Evolutionary conservation across 2,113 vertebrate species (phyloP), one percentile per base, ranked within the genome.

Genomic region (Chionis minor): DNA sequence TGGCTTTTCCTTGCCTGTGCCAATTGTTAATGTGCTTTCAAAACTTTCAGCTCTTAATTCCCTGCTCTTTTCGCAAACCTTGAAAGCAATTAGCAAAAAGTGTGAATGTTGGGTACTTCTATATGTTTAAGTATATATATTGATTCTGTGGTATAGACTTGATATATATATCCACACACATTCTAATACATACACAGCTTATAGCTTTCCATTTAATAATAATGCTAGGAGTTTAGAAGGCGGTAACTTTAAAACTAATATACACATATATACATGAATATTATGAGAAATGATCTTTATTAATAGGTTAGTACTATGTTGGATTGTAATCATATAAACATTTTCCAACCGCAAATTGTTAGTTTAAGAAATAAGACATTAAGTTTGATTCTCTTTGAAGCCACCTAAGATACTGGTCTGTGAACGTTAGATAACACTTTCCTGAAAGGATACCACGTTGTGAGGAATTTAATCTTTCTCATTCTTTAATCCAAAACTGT

Each of bases 281-380:
- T 24, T 67, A 56, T 67, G 65, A 72, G 58, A 80, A 95, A 90
- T 59, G 45, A 8, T 38, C 58, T 69, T 87, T 89, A 85, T 79
- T 92, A 75, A 69, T 55, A 77, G 6, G 52, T 91, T 49, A 88
- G 24, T 96, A 51, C 42, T 78, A 97, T 65, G 72, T 81, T 95
- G 62, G 54, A 59, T 81, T 89, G 21, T 72, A 85, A 23, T 51
- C 0, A 49, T 62, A 26, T n/a, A 49, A 73, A 52, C 32, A 4
- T 45, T 82, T 94, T 40, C 55, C 71, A 72, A 40, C 47, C 3
- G 3, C 17, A 72, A 22, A 44, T 90, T 20, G 42, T 85, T 87
- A 75, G 28, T 65, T 69, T 65, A 75, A 71, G 67, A 91, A 89
- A 67, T 54, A 62, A 1, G 6, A 30, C 54, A 80, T 92, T 85